phyloP scores from a whole-genome alignment of 2,888 invertebrate genomes.

The Drosophila quinaria region DNA sequence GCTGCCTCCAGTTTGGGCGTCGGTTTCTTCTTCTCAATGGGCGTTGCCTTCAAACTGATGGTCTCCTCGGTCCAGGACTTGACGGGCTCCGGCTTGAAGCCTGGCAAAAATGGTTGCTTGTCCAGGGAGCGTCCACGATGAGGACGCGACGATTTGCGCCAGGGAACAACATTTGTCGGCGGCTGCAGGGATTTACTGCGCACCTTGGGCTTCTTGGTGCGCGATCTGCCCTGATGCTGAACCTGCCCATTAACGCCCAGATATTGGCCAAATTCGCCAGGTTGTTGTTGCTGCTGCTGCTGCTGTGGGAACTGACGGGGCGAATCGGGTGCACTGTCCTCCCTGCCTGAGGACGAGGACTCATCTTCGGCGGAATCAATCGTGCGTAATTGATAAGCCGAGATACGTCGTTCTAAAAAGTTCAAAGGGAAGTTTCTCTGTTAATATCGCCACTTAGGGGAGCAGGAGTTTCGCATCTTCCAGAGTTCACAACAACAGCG shows the following conservation, averaged over 20 bases:
- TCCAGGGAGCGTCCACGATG: slow-evolving; percentile 86
- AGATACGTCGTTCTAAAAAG: slow-evolving; percentile 84
- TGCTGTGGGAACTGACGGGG: slow-evolving; percentile 67
- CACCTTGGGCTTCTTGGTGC: slow-evolving; percentile 81
- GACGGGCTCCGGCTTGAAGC: slow-evolving; percentile 84
- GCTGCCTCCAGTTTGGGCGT: slow-evolving; percentile 87
- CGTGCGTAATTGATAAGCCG: slow-evolving; percentile 84
- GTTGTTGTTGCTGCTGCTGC: slow-evolving; percentile 72
- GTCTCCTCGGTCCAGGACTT: slow-evolving; percentile 90
- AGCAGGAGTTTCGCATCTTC: slow-evolving; percentile 12
- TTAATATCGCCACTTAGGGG: slow-evolving; percentile 20
- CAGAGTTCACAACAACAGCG: slow-evolving; percentile 60
- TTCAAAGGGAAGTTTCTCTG: slow-evolving; percentile 28
- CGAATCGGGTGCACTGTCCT: slow-evolving; percentile 84
- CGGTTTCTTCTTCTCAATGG: slow-evolving; percentile 86
- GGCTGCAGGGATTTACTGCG: slow-evolving; percentile 85
- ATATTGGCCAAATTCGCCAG: slow-evolving; percentile 77
- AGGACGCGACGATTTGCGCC: slow-evolving; percentile 84
- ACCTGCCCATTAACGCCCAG: slow-evolving; percentile 78
- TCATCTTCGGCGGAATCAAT: slow-evolving; percentile 85
- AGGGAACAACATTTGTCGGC: slow-evolving; percentile 83
- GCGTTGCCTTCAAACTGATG: slow-evolving; percentile 88
- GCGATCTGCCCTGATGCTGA: slow-evolving; percentile 82
- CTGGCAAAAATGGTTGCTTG: slow-evolving; percentile 84
- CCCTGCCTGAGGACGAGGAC: slow-evolving; percentile 84